Evolutionary conservation across 2,888 invertebrate species (phyloP), one percentile per base, ranked within the genome.

Genomic region (Elaeidobius kamerunicus): DNA sequence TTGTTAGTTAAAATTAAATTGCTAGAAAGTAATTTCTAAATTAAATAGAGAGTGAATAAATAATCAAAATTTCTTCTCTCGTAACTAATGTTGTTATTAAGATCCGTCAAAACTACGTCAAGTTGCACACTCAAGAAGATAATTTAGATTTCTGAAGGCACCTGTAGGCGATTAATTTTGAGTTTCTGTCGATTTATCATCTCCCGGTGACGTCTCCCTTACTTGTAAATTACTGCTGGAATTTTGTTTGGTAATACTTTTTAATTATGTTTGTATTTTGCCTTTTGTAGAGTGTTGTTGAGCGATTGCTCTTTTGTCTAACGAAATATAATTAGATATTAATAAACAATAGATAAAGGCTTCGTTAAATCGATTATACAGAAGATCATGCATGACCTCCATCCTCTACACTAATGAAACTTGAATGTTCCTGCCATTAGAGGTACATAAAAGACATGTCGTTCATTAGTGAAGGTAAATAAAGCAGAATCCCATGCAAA

Each of bases 181-280:
- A 55, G 49, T 55, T 55, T 55, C 45, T 32, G 49, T 55, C 46
- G 50, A 55, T 55, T 55, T 55, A 55, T 55, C 55, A 50, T 55
- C 35, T 16, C 40, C 28, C 41, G 55, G 35, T 49, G 49, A 49
- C 54, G 55, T n/a, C 12, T 17, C 23, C 30, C 9, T 50, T 41
- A 30, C 23, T 27, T 15, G 30, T 46, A 52, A 32, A 46, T 41
- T 34, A 39, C 52, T 52, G 18, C 32, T 39, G 12, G 43, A 51
- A 40, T 44, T 46, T 40, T 43, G 52, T 52, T 52, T 52, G 46
- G 52, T 52, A 52, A 52, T 52, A 35, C 52, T 45, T 52, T 52
- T 52, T 52, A 52, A 52, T 52, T 44, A 30, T 20, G 14, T n/a
- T 38, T 34, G 12, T 34, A 34, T 34, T 34, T 34, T n/a, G n/a